A percentile compares a stretch with the other conserved stretches of the same genome.
Evolutionary conservation across 2,888 invertebrate species (phyloP).

Genomic region (Nephrocerus scutellatus): DNA sequence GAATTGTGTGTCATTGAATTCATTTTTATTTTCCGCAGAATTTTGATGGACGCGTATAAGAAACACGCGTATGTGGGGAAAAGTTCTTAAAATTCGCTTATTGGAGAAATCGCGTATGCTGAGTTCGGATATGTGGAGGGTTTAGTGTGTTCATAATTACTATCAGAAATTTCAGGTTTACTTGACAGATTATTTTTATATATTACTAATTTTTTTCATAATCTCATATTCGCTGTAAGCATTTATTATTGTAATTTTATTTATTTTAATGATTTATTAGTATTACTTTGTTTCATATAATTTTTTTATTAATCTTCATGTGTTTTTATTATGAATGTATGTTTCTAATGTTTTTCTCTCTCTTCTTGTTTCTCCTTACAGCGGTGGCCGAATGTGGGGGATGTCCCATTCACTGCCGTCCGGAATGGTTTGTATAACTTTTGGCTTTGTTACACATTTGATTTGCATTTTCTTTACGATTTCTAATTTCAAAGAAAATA

Average conservation of each 20-base stretch:
- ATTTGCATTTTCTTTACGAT: conserved; percentile 19
- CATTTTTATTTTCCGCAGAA: too few relatives aligned
- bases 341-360: conserved; percentile 1
- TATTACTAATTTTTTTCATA: too few relatives aligned
- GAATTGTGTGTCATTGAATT: too few relatives aligned
- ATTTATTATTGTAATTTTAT: conserved; percentile 5
- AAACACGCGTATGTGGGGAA: too few relatives aligned
- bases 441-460: conserved; percentile 17
- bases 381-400: conserved; percentile 48
- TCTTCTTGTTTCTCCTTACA: conserved; percentile 25
- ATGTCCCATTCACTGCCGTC: conserved; percentile 49
- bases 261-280: background rate
- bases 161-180: too few relatives aligned
- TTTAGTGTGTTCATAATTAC: too few relatives aligned
- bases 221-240: too few relatives aligned
- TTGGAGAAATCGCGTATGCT: too few relatives aligned
- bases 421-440: conserved; percentile 47
- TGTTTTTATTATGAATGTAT: conserved; percentile 7
- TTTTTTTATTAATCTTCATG: conserved; percentile 6
- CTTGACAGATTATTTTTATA: too few relatives aligned
- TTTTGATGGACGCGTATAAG: too few relatives aligned
- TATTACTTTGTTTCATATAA: conserved; percentile 7
- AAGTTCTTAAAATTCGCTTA: too few relatives aligned
- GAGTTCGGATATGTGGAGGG: too few relatives aligned
- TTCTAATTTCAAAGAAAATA: conserved; percentile 13